These are phyloP conservation scores for Meda fulgida DNA, from an alignment of 2,797 vertebrate genomes.

Conservation along the genomic window DNA sequence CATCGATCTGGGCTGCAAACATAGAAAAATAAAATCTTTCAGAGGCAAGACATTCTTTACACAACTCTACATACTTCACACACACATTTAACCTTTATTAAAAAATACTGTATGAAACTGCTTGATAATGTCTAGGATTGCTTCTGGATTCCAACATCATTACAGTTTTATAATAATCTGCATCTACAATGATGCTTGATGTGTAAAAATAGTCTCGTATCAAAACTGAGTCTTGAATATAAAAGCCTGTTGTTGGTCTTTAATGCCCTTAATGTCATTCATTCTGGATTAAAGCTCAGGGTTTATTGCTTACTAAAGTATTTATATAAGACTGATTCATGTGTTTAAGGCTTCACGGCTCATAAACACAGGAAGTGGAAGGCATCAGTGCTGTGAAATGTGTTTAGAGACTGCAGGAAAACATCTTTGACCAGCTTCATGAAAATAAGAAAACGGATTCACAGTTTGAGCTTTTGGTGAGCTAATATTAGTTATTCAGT, in stretches of 20 bases:
- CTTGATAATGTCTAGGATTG: neutral
- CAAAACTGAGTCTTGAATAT: neutral
- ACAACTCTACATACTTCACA: neutral
- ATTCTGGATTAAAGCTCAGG: slow-evolving; percentile 3
- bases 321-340: neutral
- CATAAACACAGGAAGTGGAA: neutral
- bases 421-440: neutral
- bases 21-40: slow-evolving; percentile 44
- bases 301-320: neutral
- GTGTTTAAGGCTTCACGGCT: neutral
- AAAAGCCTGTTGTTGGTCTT: neutral
- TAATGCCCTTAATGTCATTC: slow-evolving; percentile 8
- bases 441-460: slow-evolving; percentile 36
- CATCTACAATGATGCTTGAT: neutral
- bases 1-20: slow-evolving; percentile 3
- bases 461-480: slow-evolving; percentile 49
- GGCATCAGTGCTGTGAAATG: neutral
- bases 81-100: neutral
- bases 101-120: neutral
- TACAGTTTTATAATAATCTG: neutral
- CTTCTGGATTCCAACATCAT: neutral
- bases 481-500: slow-evolving; percentile 4
- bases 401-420: neutral
- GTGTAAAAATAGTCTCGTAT: slow-evolving; percentile 10
- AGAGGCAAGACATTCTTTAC: slow-evolving; percentile 4